phyloP scores from a whole-genome alignment of 2,888 invertebrate species.

The Gryllus longicercus region DNA sequence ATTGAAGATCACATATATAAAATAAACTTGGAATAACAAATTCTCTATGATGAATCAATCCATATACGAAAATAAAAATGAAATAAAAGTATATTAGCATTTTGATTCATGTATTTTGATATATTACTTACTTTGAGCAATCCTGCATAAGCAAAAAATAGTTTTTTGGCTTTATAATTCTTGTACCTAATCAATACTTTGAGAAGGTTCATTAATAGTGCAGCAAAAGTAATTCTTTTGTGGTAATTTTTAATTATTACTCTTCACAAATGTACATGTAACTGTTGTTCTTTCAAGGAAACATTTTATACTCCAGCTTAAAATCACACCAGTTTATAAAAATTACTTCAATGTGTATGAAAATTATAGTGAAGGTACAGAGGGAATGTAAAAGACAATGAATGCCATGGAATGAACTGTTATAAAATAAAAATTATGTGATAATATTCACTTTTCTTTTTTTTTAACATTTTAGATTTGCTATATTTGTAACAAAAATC shows the following conservation, averaged over 20 bases:
- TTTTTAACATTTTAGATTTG: neutral
- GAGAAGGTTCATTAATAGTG: neutral
- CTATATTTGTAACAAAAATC: conserved; percentile 17
- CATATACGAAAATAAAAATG: too few species aligned
- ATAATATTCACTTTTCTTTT: neutral
- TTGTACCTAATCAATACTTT: neutral
- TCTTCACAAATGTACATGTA: neutral
- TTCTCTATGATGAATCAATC: too few species aligned
- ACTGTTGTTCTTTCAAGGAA: neutral
- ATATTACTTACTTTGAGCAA: too few species aligned
- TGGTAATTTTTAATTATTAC: neutral
- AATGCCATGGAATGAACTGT: neutral
- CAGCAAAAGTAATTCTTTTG: neutral
- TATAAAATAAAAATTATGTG: conserved; percentile 8
- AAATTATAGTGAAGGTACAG: neutral
- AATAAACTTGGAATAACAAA: too few species aligned
- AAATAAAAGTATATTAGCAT: too few species aligned
- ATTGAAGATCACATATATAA: too few species aligned
- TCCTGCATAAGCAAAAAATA: too few species aligned
- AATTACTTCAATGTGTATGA: neutral
- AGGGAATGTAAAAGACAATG: conserved; percentile 11
- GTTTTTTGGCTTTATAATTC: too few species aligned
- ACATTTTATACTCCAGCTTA: neutral
- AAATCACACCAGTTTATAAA: neutral
- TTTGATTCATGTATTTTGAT: too few species aligned